phyloP scores from a whole-genome alignment of 2,888 invertebrate genomes.

The Mythimna pallens region DNA sequence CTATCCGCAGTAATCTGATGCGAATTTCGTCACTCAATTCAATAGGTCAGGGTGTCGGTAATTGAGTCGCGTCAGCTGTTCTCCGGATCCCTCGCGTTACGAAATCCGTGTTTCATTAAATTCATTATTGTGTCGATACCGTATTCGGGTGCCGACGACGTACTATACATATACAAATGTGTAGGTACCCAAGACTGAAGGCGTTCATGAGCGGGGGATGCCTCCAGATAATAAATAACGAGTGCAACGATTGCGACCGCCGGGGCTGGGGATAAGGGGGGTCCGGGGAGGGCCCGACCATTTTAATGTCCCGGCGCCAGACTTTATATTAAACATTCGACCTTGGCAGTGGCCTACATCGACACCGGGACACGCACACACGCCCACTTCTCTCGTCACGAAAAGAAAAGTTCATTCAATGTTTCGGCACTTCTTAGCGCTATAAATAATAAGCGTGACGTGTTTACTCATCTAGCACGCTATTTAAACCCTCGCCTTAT shows the following conservation, averaged over 20 bases:
- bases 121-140: conserved; percentile 62
- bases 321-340: conserved; percentile 91
- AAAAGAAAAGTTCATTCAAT: conserved; percentile 89
- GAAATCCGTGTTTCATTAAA: conserved; percentile 66
- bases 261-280: conserved; percentile 83
- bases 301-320: conserved; percentile 90
- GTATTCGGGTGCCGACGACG: conserved; percentile 50
- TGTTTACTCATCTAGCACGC: conserved; percentile 79
- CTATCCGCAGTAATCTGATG: conserved; percentile 69
- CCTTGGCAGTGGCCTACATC: conserved; percentile 91
- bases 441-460: conserved; percentile 87
- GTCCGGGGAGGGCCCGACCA: conserved; percentile 88
- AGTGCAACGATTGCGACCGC: conserved; percentile 90
- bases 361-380: conserved; percentile 89
- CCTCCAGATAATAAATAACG: conserved; percentile 89
- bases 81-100: conserved; percentile 65
- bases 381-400: conserved; percentile 86
- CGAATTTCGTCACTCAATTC: conserved; percentile 76
- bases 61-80: conserved; percentile 76
- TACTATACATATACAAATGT: conserved; percentile 59
- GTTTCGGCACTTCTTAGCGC: conserved; percentile 84
- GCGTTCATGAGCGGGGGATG: conserved; percentile 81
- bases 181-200: conserved; percentile 72
- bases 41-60: conserved; percentile 79
- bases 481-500: conserved; percentile 76